Evolutionary conservation across 2,888 invertebrate genomes (phyloP).

Genomic region (Coronaproctus castanopsis): DNA sequence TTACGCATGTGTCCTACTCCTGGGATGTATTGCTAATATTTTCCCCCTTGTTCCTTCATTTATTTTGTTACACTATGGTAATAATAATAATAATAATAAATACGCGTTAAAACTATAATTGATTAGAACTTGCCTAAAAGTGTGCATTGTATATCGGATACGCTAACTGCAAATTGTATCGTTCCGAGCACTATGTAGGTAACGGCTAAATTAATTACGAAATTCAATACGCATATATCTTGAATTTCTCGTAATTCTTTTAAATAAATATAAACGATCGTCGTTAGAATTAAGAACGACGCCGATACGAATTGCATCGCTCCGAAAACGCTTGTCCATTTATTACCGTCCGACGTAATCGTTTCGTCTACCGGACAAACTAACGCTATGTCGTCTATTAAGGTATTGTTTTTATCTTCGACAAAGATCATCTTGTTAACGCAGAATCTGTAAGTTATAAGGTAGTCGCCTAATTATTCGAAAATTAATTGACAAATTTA

Average conservation of each 20-base stretch:
- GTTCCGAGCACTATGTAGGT: constrained; percentile 37
- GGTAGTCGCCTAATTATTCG: too few species aligned
- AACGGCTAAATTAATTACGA: constrained; percentile 36
- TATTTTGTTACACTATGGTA: too few species aligned
- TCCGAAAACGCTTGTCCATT: constrained; percentile 27
- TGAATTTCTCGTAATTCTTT: constrained; percentile 42
- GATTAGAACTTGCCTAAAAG: not conserved
- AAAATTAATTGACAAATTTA: too few species aligned
- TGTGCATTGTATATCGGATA: not conserved
- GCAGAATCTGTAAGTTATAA: too few species aligned
- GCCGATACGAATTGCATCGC: constrained; percentile 31
- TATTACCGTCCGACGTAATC: constrained; percentile 14
- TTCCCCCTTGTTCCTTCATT: too few species aligned
- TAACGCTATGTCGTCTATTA: not conserved
- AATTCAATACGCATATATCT: constrained; percentile 42
- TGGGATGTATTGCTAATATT: too few species aligned
- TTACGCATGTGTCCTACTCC: too few species aligned
- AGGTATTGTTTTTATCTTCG: too few species aligned
- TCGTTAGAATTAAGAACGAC: constrained; percentile 36
- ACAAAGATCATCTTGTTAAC: too few species aligned
- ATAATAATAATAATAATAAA: not conserved
- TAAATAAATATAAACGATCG: constrained; percentile 37
- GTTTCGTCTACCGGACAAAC: constrained; percentile 29
- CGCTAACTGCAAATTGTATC: constrained; percentile 32
- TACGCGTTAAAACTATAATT: not conserved